Evolutionary conservation across 2,113 vertebrate genomes (phyloP).

Genomic region (Neolamprologus kungweensis): DNA sequence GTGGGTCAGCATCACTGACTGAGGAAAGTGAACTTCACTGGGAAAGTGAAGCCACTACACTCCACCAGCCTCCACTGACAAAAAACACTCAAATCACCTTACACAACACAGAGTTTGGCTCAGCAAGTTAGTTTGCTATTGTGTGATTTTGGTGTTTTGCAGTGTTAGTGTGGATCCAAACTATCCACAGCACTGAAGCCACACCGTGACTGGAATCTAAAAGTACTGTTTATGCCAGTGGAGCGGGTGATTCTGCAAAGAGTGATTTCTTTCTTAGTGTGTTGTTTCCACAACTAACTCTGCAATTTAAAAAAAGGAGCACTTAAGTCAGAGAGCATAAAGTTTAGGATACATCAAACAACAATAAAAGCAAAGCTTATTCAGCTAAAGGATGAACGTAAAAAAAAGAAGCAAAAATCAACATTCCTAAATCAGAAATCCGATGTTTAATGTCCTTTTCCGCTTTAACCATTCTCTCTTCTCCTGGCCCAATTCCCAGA

Average conservation of each 20-base stretch:
- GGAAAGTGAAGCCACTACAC: not conserved
- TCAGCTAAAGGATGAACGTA: not conserved
- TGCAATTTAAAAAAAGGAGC: not conserved
- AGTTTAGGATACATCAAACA: not conserved
- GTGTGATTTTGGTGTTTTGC: not conserved
- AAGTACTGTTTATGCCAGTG: not conserved
- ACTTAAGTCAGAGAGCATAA: not conserved
- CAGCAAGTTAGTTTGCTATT: not conserved
- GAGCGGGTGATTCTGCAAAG: not conserved
- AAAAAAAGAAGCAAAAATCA: not conserved
- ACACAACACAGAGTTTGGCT: not conserved
- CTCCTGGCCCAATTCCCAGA: rapidly evolving
- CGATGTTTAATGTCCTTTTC: rapidly evolving
- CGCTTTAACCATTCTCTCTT: rapidly evolving
- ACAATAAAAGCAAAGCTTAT: not conserved
- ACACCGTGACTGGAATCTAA: not conserved
- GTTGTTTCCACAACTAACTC: not conserved
- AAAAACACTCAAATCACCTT: not conserved
- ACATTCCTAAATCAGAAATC: not conserved
- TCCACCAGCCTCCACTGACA: not conserved
- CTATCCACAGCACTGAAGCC: not conserved
- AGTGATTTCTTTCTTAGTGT: not conserved
- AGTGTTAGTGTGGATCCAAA: not conserved
- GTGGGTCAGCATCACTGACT: not conserved
- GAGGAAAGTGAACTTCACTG: not conserved